A percentile compares a stretch with the other conserved stretches of the same genome.
phyloP scores from a whole-genome alignment of 2,797 vertebrate species.

The Sardinella longiceps region DNA sequence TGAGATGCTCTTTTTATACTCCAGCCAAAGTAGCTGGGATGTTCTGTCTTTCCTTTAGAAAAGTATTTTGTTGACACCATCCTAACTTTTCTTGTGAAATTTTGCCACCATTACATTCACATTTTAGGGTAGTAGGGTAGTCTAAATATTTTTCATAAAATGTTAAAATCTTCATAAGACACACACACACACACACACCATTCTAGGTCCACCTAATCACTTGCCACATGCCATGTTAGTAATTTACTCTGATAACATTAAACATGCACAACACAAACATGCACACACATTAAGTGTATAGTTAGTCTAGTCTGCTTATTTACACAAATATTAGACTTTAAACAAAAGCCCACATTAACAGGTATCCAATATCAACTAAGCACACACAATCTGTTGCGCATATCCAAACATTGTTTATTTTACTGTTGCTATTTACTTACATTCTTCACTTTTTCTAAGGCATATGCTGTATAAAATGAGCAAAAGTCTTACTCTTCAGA shows the following conservation, averaged over 20 bases:
- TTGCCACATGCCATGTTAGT: not conserved
- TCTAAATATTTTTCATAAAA: no score
- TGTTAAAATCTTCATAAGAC: no score
- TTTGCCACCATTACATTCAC: no score
- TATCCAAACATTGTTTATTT: not conserved
- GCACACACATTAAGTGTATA: not conserved
- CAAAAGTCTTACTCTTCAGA: not conserved
- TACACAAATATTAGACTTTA: not conserved
- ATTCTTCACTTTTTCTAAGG: not conserved
- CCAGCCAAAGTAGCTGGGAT: no score
- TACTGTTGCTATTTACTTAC: conserved; percentile 1
- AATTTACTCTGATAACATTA: not conserved
- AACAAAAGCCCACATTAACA: not conserved
- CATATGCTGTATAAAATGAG: not conserved
- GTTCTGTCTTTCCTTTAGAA: no score
- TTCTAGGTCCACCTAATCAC: not conserved
- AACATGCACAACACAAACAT: not conserved
- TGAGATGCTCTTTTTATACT: no score
- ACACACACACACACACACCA: no score
- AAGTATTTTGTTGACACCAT: no score
- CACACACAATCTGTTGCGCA: not conserved
- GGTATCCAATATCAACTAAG: not conserved
- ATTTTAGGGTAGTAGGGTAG: no score
- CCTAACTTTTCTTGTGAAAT: no score
- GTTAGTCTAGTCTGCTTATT: not conserved